Evolutionary conservation across 2,113 vertebrate genomes (phyloP).

Genomic region (Myrmecobius fasciatus): DNA sequence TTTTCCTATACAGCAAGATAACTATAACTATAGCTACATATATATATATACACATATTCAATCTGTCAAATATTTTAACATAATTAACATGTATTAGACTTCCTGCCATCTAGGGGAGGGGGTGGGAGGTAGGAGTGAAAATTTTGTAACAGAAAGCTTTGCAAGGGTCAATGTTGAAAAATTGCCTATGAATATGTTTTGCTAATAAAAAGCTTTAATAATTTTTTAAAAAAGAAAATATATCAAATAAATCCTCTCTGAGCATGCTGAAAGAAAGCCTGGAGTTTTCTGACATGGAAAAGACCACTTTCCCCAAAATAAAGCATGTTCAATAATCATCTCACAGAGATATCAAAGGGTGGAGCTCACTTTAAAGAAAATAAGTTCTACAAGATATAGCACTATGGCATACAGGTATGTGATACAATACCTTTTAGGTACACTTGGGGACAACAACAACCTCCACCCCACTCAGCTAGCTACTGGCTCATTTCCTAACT

Average conservation of each 20-base stretch:
- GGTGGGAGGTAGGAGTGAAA: too few relatives aligned
- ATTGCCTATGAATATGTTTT: too few relatives aligned
- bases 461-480: background rate
- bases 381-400: background rate
- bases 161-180: too few relatives aligned
- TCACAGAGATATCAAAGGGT: background rate
- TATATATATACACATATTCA: too few relatives aligned
- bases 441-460: background rate
- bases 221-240: too few relatives aligned
- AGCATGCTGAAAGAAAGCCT: background rate
- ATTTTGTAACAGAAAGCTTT: too few relatives aligned
- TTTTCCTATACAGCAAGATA: too few relatives aligned
- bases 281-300: background rate
- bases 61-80: too few relatives aligned
- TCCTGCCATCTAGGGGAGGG: too few relatives aligned
- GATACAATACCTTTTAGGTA: background rate
- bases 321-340: background rate
- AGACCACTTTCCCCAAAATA: background rate
- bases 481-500: background rate
- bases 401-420: background rate
- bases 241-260: background rate
- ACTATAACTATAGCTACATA: too few relatives aligned
- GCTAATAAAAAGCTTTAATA: too few relatives aligned
- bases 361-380: background rate
- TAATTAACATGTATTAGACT: too few relatives aligned